Percentiles rank a stretch among this genome's conserved stretches.
Conservation (phyloP, 2,888 invertebrate species). For the Metopia argyrocephala region DNA sequence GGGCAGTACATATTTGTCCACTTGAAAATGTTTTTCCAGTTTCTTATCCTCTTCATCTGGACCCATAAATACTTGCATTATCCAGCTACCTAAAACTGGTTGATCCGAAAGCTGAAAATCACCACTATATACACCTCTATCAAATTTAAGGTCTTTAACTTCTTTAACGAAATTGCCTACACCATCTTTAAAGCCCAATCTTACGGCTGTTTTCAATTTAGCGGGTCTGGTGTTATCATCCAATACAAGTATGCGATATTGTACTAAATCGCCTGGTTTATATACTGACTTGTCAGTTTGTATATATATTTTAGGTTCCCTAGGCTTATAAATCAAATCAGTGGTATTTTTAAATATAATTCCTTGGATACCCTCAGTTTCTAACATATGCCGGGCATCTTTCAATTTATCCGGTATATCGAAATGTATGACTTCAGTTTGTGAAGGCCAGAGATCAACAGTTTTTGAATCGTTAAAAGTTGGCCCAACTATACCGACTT, state of each 20-base stretch:
- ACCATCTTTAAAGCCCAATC: constrained; percentile 81
- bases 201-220: constrained; percentile 68
- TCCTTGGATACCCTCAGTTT: constrained; percentile 82
- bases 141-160: constrained; percentile 84
- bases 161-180: constrained; percentile 89
- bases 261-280: constrained; percentile 89
- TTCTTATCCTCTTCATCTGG: constrained; percentile 65
- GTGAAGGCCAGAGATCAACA: constrained; percentile 84
- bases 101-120: constrained; percentile 87
- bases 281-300: constrained; percentile 95
- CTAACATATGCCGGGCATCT: constrained; percentile 67
- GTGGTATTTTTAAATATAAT: constrained; percentile 86
- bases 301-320: constrained; percentile 86
- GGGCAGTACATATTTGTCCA: constrained; percentile 65
- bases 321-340: constrained; percentile 84
- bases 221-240: constrained; percentile 85
- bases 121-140: constrained; percentile 86
- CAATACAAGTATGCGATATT: constrained; percentile 85
- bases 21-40: constrained; percentile 61
- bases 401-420: constrained; percentile 80
- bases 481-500: constrained; percentile 86
- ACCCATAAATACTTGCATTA: constrained; percentile 82
- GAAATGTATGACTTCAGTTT: constrained; percentile 85
- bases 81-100: constrained; percentile 93
- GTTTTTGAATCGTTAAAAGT: constrained; percentile 85